Percentiles rank a stretch among this genome's conserved stretches.
These are phyloP conservation scores for Beris morrisii DNA, from an alignment of 2,888 invertebrate genomes.

Conservation along the genomic window DNA sequence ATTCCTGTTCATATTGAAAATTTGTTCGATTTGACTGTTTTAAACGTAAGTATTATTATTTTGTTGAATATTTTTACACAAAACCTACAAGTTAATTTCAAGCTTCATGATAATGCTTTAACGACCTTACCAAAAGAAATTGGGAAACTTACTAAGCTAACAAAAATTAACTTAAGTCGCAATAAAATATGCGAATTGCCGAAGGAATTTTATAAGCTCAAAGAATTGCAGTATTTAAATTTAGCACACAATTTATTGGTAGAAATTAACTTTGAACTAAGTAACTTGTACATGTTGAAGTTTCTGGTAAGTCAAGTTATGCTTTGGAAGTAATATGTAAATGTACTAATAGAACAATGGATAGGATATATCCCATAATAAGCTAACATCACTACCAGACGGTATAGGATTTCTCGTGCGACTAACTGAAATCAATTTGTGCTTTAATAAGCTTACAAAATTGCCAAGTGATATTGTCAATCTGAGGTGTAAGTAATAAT, in stretches of 20 bases:
- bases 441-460: conserved; percentile 73
- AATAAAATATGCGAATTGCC: conserved; percentile 69
- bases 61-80: conserved; percentile 5
- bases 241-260: conserved; percentile 74
- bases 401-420: conserved; percentile 84
- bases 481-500: conserved; percentile 71
- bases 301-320: conserved; percentile 61
- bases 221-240: conserved; percentile 70
- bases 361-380: conserved; percentile 80
- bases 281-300: conserved; percentile 78
- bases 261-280: conserved; percentile 70
- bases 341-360: background rate
- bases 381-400: conserved; percentile 70
- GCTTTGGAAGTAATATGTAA: conserved; percentile 6
- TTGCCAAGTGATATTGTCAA: conserved; percentile 81
- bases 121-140: conserved; percentile 72
- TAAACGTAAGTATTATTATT: conserved; percentile 62
- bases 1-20: conserved; percentile 68
- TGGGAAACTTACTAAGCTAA: conserved; percentile 67
- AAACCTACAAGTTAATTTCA: conserved; percentile 41
- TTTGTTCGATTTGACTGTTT: conserved; percentile 67
- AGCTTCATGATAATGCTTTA: conserved; percentile 86
- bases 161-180: conserved; percentile 68
- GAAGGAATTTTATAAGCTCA: conserved; percentile 67
- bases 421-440: conserved; percentile 70